These are phyloP conservation scores for Heliconius congener DNA, from an alignment of 1,140 invertebrate genomes.

Conservation along the genomic window DNA sequence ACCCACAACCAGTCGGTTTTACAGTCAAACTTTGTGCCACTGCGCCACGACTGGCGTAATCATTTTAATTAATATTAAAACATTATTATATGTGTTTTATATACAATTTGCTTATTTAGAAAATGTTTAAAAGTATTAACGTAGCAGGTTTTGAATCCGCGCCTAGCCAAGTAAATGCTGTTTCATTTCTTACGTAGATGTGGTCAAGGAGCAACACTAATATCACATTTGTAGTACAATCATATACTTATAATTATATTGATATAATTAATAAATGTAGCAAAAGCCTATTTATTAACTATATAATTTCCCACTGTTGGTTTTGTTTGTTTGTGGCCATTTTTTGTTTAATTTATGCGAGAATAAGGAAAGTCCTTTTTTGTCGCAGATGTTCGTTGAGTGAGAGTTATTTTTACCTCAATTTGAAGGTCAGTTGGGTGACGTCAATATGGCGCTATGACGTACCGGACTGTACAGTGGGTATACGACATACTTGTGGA, in stretches of 20 bases:
- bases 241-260: no score
- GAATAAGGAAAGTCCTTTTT: neutral
- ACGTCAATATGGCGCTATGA: neutral
- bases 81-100: neutral
- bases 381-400: neutral
- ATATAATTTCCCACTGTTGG: neutral
- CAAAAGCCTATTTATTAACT: neutral
- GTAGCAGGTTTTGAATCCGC: no score
- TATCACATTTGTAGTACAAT: conserved; percentile 6
- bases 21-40: no score
- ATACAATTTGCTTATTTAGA: no score
- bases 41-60: neutral
- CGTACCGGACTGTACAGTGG: neutral
- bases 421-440: neutral
- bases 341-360: neutral
- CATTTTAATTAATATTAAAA: neutral
- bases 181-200: conserved; percentile 8
- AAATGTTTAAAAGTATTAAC: no score
- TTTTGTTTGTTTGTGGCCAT: neutral
- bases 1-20: no score
- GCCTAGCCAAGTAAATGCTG: conserved; percentile 7
- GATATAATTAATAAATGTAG: neutral
- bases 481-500: neutral
- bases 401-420: neutral
- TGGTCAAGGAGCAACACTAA: conserved; percentile 24